Base-by-base conservation (phyloP, 2,797 vertebrate genomes). In the Odontamblyopus lacepedii region DNA sequence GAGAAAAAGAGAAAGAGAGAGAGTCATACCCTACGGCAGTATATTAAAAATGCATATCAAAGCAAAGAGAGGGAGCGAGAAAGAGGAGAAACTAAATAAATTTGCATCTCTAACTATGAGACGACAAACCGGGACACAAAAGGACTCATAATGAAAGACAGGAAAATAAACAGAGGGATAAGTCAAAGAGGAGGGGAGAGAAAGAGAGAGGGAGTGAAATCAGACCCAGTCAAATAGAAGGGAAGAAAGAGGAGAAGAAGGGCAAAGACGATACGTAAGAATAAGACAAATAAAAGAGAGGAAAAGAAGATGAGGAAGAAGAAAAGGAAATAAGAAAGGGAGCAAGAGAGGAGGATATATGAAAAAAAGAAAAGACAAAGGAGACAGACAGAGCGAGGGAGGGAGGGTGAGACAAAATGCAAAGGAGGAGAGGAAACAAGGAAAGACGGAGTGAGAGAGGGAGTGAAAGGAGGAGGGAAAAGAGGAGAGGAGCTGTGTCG, bases 41-140 rank as follows among this genome's bases (percentile, higher is more conserved):
- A 90, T 95, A 97, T 98, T 97, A 97, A 98, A 98, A 97, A 97
- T 98, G 95, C 96, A 98, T 96, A 97, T 97, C 96, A 98, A 97
- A 97, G 96, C 95, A 96, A 96, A 95, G 95, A 96, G 93, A 92
- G 93, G 93, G 92, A 19, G 60, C 4, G 16, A 9, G 92, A 95
- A 90, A 95, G 90, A 94, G 92, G 94, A 93, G 94, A 95, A 65
- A 95, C 93, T 95, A 95, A 93, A 94, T 94, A 94, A 94, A 95
- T 95, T 93, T 91, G 89, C 92, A 96, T 95, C 95, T 95, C 95
- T 95, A 94, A 94, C 92, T 93, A 93, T 92, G 85, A 93, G 83
- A 87, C 87, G 78, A 72, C 85, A 85, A 78, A 87, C 86, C 79
- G 85, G 73, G 27, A 67, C 65, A 67, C 65, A 66, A 66, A 32